Evolutionary conservation across 2,888 invertebrate species (phyloP), one percentile per base, ranked within the genome.

Genomic region (Calephelis perditalis): DNA sequence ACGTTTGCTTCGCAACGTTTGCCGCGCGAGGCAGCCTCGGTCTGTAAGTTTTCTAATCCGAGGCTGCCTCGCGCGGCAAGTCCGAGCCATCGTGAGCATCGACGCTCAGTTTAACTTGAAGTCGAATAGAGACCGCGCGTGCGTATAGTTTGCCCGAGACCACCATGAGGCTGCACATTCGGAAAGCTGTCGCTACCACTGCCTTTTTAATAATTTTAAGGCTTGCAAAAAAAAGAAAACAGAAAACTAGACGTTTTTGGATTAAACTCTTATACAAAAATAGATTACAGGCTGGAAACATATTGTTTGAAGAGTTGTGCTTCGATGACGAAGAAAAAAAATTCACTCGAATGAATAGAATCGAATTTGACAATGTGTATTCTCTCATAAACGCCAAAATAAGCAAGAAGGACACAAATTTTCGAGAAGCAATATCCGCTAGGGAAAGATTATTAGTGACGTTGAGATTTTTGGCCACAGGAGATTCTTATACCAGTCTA

Each of bases 161-260:
- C 15, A 15, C 43, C 43, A 43, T 43, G 43, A 57, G 57, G 57
- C 56, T 40, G 56, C 35, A 46, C 44, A 35, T 49, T n/a, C 37
- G 12, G 65, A 65, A 10, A 64, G 66, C 92, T 12, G 12, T 54
- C 55, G 56, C 47, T 9, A 49, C 60, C 36, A 56, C 56, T 56
- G 40, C 60, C 45, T 57, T 57, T 57, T 35, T 57, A 49, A 37
- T 49, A 49, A 47, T 58, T 58, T 40, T 49, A 40, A 11, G 49
- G 49, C 58, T 52, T 58, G 49, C 35, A 45, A 57, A 57, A 45
- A 57, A 58, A 52, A 58, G 52, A 43, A 58, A 58, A 47, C 46
- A 45, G 56, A 45, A 45, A 45, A 45, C 45, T 45, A 45, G 5
- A 45, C 45, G 45, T 4, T 45, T 45, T 45, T 45, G 45, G 45